A percentile compares a stretch with the other conserved stretches of the same genome.
phyloP scores from a whole-genome alignment of 1,140 invertebrate genomes.

The Paralvinella palmiformis region DNA sequence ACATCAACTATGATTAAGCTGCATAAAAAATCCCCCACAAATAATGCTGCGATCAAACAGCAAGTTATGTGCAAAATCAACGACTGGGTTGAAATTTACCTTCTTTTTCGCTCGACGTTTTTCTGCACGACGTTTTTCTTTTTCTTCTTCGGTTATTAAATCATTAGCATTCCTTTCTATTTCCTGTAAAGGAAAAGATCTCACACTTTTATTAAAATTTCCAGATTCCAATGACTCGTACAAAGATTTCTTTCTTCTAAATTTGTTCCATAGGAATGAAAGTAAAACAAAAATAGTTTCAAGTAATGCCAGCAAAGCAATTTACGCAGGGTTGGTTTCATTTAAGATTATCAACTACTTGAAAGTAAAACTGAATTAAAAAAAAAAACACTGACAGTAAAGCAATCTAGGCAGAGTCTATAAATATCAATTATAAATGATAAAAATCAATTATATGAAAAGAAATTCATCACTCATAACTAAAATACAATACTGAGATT shows the following conservation, averaged over 20 bases:
- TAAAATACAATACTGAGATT: too few species aligned
- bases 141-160: constrained; percentile 45
- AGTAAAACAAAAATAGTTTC: neutral
- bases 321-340: neutral
- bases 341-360: neutral
- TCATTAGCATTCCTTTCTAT: constrained; percentile 42
- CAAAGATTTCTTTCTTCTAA: neutral
- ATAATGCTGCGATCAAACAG: too few species aligned
- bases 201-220: neutral
- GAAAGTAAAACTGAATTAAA: neutral
- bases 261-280: neutral
- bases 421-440: too few species aligned
- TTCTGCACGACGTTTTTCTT: constrained; percentile 41
- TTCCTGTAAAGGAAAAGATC: constrained; percentile 29
- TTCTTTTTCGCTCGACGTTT: constrained; percentile 47
- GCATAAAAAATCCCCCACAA: too few species aligned
- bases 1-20: too few species aligned
- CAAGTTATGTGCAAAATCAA: too few species aligned
- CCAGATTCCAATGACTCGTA: neutral
- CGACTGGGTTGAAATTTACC: constrained; percentile 23
- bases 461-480: too few species aligned
- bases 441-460: too few species aligned
- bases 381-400: too few species aligned
- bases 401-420: too few species aligned
- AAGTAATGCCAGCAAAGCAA: neutral